Base-by-base conservation (phyloP, 1,140 invertebrate species). In the Myzus persicae region DNA sequence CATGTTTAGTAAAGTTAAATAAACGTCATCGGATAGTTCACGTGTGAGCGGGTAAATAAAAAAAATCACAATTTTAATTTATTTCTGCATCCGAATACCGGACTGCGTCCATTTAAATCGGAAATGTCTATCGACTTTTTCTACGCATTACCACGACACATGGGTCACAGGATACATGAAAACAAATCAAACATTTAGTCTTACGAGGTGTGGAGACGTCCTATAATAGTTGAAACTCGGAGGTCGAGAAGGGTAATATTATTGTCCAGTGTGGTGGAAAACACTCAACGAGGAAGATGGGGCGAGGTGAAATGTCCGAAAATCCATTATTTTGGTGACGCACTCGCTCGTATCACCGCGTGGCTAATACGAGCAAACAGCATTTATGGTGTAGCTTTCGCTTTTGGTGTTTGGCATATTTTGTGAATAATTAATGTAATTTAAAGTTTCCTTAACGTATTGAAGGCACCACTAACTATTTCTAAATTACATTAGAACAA, bases 261-360 rank as follows among this genome's bases (percentile, higher is more conserved):
- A 76, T 76, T 76, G n/a, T 18, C 59, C 31, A 76, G 59, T 76
- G 59, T 76, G n/a, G 59, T 76, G 59, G 59, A 76, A 76, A 76
- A n/a, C 59, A 76, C 59, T 76, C 31, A n/a, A 36, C 59, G n/a
- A 76, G 14, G 59, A 67, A 67, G 31, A 76, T n/a, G 18, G 31
- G 14, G 24, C 4, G 59, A n/a, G 31, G 59, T 76, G 31, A 76
- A n/a, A 31, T 18, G 59, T 76, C 59, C 59, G 31, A 76, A 76
- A 76, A 76, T n/a, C 59, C 59, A 76, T 76, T 76, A 76, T 76
- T 76, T 76, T n/a, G 14, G 59, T 76, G 59, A 76, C 59, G 59
- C 59, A 76, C 59, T 76, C 59, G 31, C 31, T n/a, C 59, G 59
- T 67, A 67, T 67, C 31, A 5, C 59, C 31, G 31, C 4, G 59